phyloP scores from a whole-genome alignment of 2,113 vertebrate species.

The Steatornis caripensis region DNA sequence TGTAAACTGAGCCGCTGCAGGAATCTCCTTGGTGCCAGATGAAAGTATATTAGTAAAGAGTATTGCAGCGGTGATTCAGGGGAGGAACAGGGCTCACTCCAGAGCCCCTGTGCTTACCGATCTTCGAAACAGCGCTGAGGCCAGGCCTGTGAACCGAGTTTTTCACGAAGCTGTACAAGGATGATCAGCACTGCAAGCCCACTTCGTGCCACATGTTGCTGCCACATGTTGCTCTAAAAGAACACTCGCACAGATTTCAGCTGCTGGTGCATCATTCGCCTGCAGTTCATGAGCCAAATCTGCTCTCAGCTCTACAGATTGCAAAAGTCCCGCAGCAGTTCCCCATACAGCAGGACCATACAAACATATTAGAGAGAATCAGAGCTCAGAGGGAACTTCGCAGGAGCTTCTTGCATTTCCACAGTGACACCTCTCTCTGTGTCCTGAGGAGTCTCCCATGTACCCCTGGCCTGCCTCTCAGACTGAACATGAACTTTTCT shows the following conservation, averaged over 20 bases:
- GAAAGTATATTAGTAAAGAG: neutral
- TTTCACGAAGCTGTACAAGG: neutral
- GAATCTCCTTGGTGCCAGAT: neutral
- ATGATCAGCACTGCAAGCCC: neutral
- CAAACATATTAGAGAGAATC: neutral
- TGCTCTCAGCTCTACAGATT: neutral
- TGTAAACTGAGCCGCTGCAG: neutral
- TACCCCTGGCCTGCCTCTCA: neutral
- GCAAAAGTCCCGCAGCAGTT: accelerated
- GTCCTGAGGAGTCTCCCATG: neutral
- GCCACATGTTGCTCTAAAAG: neutral
- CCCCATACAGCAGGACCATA: neutral
- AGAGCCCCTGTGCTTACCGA: accelerated
- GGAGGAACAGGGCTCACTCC: neutral
- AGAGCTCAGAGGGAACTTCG: neutral
- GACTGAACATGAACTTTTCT: neutral
- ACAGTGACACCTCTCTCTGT: neutral
- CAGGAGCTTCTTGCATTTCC: neutral
- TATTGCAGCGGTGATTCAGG: neutral
- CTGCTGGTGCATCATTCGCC: neutral
- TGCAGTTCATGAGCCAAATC: neutral
- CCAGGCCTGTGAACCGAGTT: neutral
- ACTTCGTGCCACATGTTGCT: accelerated
- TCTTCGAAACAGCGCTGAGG: neutral
- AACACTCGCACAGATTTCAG: neutral